Evolutionary conservation across 2,888 invertebrate genomes (phyloP).

Genomic region (Orthosia gracilis): DNA sequence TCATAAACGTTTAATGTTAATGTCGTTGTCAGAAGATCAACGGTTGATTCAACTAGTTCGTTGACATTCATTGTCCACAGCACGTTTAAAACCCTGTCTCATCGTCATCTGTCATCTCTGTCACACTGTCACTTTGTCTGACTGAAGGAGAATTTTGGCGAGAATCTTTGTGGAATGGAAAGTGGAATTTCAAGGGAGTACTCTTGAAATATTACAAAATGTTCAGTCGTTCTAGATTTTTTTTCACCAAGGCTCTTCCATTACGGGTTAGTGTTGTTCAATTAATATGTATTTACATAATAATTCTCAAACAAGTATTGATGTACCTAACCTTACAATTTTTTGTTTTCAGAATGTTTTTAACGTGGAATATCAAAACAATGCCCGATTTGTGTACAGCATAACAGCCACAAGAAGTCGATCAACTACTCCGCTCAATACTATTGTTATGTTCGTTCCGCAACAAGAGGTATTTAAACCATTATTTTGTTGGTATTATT

Average conservation of each 20-base stretch:
- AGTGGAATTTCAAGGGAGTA: slow-evolving; percentile 56
- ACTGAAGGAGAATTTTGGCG: slow-evolving; percentile 31
- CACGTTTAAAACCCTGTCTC: too few relatives aligned
- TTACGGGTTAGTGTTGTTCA: slow-evolving; percentile 76
- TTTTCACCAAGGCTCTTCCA: slow-evolving; percentile 80
- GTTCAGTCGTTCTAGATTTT: slow-evolving; percentile 86
- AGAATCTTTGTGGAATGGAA: slow-evolving; percentile 69
- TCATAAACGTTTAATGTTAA: too few relatives aligned
- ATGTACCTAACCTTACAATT: slow-evolving; percentile 69
- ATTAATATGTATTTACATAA: slow-evolving; percentile 51
- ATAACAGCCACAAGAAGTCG: slow-evolving; percentile 82
- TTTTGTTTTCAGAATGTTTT: slow-evolving; percentile 84
- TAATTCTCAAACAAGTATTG: slow-evolving; percentile 31
- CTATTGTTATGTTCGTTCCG: slow-evolving; percentile 98
- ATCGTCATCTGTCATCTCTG: background rate
- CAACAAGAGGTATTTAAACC: slow-evolving; percentile 96
- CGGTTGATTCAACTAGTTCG: too few relatives aligned
- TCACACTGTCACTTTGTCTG: background rate
- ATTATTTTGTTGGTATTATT: background rate
- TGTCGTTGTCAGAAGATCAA: too few relatives aligned
- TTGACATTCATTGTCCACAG: too few relatives aligned
- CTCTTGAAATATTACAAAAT: slow-evolving; percentile 74
- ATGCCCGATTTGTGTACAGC: slow-evolving; percentile 81
- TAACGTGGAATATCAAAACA: slow-evolving; percentile 84
- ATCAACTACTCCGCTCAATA: slow-evolving; percentile 96